A percentile compares a stretch with the other conserved stretches of the same genome.
phyloP scores from a whole-genome alignment of 2,888 invertebrate species.

The Chloroclysta siterata region DNA sequence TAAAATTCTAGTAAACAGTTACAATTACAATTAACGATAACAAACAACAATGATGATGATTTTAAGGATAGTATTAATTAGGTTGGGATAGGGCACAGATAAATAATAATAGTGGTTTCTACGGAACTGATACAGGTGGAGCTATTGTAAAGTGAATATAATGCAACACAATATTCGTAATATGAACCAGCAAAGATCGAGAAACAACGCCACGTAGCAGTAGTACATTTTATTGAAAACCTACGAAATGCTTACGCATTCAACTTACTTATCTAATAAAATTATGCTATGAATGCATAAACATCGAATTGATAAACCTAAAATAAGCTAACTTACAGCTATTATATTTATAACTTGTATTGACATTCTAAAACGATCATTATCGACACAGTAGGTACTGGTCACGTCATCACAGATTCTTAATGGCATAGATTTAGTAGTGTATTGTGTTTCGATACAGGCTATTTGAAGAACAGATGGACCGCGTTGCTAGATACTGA shows the following conservation, averaged over 20 bases:
- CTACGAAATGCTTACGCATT: neutral
- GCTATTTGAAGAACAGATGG: slow-evolving; percentile 34
- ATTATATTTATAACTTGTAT: slow-evolving; percentile 2
- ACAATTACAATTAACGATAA: too few species aligned
- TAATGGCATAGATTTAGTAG: slow-evolving; percentile 28
- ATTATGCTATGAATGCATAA: neutral
- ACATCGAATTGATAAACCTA: neutral
- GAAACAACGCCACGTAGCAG: too few species aligned
- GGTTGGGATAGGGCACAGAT: neutral
- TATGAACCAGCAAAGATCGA: neutral
- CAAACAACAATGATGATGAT: too few species aligned
- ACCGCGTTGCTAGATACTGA: slow-evolving; percentile 9
- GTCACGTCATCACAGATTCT: slow-evolving; percentile 18
- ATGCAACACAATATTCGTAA: neutral
- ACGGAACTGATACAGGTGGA: too few species aligned
- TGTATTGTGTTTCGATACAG: slow-evolving; percentile 27
- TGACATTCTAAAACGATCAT: slow-evolving; percentile 9
- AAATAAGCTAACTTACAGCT: neutral
- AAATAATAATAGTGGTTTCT: neutral
- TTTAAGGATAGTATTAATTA: too few species aligned
- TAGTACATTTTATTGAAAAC: too few species aligned
- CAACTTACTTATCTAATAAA: neutral
- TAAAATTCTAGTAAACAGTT: too few species aligned
- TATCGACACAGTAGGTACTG: slow-evolving; percentile 7
- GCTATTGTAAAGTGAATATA: too few species aligned